Conservation (phyloP, 2,888 invertebrate genomes). For the Gryllus longicercus region DNA sequence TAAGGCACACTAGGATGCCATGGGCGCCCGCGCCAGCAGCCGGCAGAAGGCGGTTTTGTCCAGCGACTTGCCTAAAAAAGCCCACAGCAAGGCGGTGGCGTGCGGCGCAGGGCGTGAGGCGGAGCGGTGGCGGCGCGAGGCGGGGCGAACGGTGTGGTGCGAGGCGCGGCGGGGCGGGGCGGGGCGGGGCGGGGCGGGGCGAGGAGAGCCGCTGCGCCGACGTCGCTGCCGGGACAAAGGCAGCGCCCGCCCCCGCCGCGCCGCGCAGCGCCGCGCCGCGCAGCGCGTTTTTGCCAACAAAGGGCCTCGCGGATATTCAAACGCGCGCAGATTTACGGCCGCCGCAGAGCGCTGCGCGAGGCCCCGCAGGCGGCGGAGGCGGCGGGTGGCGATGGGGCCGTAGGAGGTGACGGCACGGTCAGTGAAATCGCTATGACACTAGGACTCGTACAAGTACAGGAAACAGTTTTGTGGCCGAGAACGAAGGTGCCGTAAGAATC, state of each 20-base stretch:
- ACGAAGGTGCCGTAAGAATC: too few relatives aligned
- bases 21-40: background rate
- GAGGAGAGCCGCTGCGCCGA: background rate
- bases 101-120: background rate
- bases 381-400: too few relatives aligned
- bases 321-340: background rate
- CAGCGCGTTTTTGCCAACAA: background rate
- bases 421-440: too few relatives aligned
- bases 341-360: too few relatives aligned
- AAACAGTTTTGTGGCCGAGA: too few relatives aligned
- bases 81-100: background rate
- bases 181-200: background rate
- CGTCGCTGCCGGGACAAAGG: background rate
- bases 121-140: background rate
- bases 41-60: too few relatives aligned
- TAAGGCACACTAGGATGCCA: too few relatives aligned
- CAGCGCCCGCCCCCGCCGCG: background rate
- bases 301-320: constrained; percentile 10
- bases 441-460: too few relatives aligned
- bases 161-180: constrained; percentile 19
- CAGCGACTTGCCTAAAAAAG: too few relatives aligned
- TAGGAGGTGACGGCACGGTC: too few relatives aligned
- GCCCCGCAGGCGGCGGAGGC: too few relatives aligned
- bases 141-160: background rate
- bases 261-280: background rate